Conservation (phyloP, 2,113 vertebrate species). For the Camelus bactrianus region DNA sequence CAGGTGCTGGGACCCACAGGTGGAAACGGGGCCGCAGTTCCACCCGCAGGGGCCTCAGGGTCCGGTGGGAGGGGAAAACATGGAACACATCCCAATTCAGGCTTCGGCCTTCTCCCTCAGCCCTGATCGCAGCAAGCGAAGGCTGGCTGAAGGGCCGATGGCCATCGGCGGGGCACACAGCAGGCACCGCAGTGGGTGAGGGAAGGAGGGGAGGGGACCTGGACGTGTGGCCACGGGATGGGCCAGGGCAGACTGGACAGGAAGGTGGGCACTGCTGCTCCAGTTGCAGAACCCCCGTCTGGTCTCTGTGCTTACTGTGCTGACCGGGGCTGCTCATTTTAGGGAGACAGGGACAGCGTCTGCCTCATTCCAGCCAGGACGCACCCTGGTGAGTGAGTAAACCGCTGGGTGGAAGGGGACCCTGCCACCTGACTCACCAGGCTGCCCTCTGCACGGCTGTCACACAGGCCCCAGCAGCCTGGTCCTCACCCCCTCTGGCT, state of each 20-base stretch:
- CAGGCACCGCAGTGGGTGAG: rapidly evolving
- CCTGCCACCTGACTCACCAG: rapidly evolving
- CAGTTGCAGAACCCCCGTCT: rapidly evolving
- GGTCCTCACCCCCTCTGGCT: too few species aligned
- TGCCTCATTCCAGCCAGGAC: rapidly evolving
- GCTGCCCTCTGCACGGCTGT: not conserved
- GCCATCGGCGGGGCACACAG: not conserved
- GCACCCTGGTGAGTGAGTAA: rapidly evolving
- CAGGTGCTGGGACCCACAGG: not conserved
- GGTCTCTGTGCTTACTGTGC: rapidly evolving
- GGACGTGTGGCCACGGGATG: rapidly evolving
- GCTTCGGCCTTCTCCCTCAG: not conserved
- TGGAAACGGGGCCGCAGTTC: rapidly evolving
- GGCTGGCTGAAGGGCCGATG: rapidly evolving
- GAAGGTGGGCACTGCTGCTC: not conserved
- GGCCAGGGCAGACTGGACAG: not conserved
- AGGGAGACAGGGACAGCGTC: too few species aligned
- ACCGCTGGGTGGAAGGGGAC: rapidly evolving
- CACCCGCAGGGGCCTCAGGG: not conserved
- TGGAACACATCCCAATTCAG: not conserved
- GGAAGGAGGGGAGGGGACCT: rapidly evolving
- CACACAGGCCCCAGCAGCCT: rapidly evolving
- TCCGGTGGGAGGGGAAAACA: too few species aligned
- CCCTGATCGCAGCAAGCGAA: rapidly evolving
- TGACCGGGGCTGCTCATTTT: rapidly evolving